Percentiles rank a stretch among this genome's conserved stretches.
phyloP scores from a whole-genome alignment of 2,888 invertebrate species.

The Exocentrus adspersus region DNA sequence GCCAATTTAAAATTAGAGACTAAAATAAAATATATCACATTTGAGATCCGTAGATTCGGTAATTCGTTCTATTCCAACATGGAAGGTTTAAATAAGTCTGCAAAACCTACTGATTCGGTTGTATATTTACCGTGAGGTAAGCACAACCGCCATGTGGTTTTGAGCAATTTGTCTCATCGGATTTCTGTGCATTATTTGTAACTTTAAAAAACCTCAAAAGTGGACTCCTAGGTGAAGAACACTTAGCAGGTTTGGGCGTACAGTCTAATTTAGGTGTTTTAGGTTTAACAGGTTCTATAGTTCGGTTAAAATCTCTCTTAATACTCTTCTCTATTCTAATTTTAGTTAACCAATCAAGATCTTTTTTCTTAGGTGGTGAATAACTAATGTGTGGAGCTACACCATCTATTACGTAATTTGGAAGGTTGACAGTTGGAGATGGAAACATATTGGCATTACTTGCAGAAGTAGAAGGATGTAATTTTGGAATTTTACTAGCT shows the following conservation, averaged over 20 bases:
- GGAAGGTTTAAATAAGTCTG: no score
- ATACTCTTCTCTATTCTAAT: constrained; percentile 68
- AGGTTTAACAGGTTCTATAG: constrained; percentile 41
- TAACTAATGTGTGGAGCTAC: constrained; percentile 79
- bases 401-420: constrained; percentile 80
- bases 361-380: constrained; percentile 75
- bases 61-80: no score
- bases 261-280: constrained; percentile 52
- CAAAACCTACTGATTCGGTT: constrained; percentile 2
- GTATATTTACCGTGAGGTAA: constrained; percentile 7
- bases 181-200: constrained; percentile 46
- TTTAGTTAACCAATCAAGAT: constrained; percentile 79
- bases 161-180: constrained; percentile 34
- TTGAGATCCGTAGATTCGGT: background rate
- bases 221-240: constrained; percentile 49
- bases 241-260: constrained; percentile 39
- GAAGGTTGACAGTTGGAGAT: constrained; percentile 77
- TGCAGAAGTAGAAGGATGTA: constrained; percentile 31
- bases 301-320: constrained; percentile 44
- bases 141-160: constrained; percentile 33
- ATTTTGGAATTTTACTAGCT: constrained; percentile 53
- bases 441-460: constrained; percentile 46
- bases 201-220: constrained; percentile 57
- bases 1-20: background rate
- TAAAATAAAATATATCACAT: background rate